Base-by-base conservation (phyloP, 1,140 invertebrate genomes). In the Ceratosolen solmsi region DNA sequence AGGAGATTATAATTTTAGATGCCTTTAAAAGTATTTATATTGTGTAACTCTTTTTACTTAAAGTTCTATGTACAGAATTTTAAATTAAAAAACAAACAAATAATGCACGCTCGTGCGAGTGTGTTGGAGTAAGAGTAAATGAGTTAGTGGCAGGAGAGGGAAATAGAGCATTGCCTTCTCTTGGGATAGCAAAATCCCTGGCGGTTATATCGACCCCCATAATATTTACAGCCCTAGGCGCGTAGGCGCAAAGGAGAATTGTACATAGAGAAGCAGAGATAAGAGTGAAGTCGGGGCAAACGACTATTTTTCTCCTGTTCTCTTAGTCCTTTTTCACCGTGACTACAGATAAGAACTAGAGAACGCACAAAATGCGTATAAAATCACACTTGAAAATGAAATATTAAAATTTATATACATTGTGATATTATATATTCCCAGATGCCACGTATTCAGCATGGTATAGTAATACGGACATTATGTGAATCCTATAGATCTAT, bases 191-290 rank as follows among this genome's bases (percentile, higher is more conserved):
- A 85, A 87, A 90, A 89, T 90, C 89, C 89, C 89, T 86, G 87
- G 88, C 89, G 88, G 87, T 88, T 88, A 87, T 89, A 89, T 89
- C 89, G 87, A 88, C 89, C 87, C 89, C 87, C 89, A 88, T 89
- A 89, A 89, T 89, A 89, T 89, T 89, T 89, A 89, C 88, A 87
- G 88, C 85, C 85, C 80, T 80, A 84, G 84, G 85, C 82, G 84
- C 85, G 80, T 85, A 83, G 83, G 79, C 79, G 79, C 75, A 72
- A 75, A 84, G 46, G 36, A 76, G 33, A 77, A 71, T 41, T 41
- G 49, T 73, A 36, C 73, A 54, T 41, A 78, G 46, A 78, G n/a
- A 77, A 30, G 30, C 0, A 72, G n/a, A 72, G 36, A 36, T 36
- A 11, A 41, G 68, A 41, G 22, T 25, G n/a, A 46, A 60, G 73